Evolutionary conservation across 2,797 vertebrate species (phyloP).

Genomic region (Tarsius wallacei): DNA sequence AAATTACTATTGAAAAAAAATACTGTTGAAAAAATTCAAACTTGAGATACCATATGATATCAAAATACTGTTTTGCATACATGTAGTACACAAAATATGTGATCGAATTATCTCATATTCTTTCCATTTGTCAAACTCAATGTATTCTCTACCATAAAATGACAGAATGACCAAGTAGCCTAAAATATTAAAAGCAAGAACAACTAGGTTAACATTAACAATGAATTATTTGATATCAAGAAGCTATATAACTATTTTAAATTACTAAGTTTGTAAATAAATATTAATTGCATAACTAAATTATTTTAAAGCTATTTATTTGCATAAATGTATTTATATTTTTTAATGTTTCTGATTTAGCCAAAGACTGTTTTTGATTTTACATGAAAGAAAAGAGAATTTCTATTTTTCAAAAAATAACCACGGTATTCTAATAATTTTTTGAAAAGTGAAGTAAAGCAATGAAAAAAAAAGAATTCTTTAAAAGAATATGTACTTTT

Average conservation of each 20-base stretch:
- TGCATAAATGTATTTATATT: not conserved
- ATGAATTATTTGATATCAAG: constrained; percentile 28
- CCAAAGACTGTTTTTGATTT: constrained; percentile 13
- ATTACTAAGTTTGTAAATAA: constrained; percentile 7
- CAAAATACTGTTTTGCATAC: constrained; percentile 34
- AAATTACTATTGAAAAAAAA: not conserved
- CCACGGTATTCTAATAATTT: not conserved
- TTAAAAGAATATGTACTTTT: not conserved
- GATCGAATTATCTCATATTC: constrained; percentile 55
- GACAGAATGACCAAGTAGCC: constrained; percentile 65
- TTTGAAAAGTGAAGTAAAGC: constrained; percentile 11
- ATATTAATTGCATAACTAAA: constrained; percentile 17
- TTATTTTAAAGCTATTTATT: constrained; percentile 61
- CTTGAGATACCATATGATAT: not conserved
- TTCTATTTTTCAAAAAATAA: constrained; percentile 62
- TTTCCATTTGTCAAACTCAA: constrained; percentile 64
- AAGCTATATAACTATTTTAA: constrained; percentile 52
- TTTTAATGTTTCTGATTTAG: constrained; percentile 46
- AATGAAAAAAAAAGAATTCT: not conserved
- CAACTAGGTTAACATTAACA: constrained; percentile 70
- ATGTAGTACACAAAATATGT: constrained; percentile 25
- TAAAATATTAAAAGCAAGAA: constrained; percentile 73
- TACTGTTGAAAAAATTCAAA: constrained; percentile 8
- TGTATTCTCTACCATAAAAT: constrained; percentile 70
- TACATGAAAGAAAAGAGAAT: not conserved